Conservation (phyloP, 1,140 invertebrate species). For the Tetragonula clypearis region DNA sequence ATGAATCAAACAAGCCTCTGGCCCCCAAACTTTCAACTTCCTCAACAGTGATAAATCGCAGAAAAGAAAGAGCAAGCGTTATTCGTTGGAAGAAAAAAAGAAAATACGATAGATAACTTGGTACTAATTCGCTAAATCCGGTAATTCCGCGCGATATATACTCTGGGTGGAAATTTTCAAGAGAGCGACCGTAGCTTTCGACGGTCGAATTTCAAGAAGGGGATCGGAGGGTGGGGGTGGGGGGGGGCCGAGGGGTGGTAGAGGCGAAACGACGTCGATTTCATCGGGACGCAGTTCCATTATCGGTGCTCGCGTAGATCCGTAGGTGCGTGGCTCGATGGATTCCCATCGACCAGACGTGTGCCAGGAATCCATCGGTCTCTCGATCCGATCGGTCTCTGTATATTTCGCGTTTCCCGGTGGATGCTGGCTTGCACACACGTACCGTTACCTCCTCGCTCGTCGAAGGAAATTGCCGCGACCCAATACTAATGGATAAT, state of each 20-base stretch:
- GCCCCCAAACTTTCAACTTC: too few species aligned
- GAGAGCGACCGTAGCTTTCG: too few species aligned
- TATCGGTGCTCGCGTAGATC: constrained; percentile 47
- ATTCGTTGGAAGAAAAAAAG: too few species aligned
- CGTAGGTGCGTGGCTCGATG: constrained; percentile 51
- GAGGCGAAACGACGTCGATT: not conserved
- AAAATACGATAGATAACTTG: too few species aligned
- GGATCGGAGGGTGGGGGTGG: too few species aligned
- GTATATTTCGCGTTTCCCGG: constrained; percentile 46
- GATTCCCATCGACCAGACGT: constrained; percentile 34
- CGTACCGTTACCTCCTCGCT: constrained; percentile 55
- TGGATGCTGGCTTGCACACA: constrained; percentile 50
- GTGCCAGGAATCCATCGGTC: constrained; percentile 58
- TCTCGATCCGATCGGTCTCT: constrained; percentile 42
- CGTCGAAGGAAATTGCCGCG: constrained; percentile 77
- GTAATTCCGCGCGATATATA: not conserved
- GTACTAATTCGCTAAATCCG: not conserved
- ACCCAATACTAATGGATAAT: constrained; percentile 82
- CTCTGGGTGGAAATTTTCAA: not conserved
- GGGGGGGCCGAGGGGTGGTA: too few species aligned
- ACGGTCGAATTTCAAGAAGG: not conserved
- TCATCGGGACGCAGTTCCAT: constrained; percentile 40
- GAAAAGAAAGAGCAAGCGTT: too few species aligned
- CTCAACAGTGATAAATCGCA: too few species aligned
- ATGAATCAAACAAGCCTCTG: not conserved